These are phyloP conservation scores for Pseudomugil tenellus DNA, from an alignment of 2,797 vertebrate species.

Conservation along the genomic window DNA sequence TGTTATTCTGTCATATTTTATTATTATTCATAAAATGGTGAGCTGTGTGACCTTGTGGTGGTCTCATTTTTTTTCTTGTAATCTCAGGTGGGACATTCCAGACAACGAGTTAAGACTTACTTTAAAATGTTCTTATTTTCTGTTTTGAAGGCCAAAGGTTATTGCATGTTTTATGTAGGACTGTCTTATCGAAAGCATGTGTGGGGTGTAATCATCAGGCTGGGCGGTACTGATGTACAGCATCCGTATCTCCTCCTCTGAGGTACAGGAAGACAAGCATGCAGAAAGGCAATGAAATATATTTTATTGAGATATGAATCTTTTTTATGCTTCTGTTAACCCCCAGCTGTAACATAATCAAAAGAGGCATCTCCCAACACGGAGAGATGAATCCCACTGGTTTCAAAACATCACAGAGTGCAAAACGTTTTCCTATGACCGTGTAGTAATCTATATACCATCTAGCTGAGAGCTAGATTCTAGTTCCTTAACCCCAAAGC, in stretches of 20 bases:
- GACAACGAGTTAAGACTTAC: background rate
- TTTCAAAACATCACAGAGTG: slow-evolving; percentile 13
- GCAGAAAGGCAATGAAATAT: slow-evolving; percentile 17
- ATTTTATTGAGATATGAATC: slow-evolving; percentile 6
- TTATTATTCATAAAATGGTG: slow-evolving; percentile 35
- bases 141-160: slow-evolving; percentile 12
- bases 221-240: background rate
- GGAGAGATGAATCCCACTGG: slow-evolving; percentile 25
- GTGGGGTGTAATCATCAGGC: slow-evolving; percentile 11
- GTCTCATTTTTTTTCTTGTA: background rate
- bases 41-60: slow-evolving; percentile 16
- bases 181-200: slow-evolving; percentile 10
- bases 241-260: background rate
- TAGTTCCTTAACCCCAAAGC: slow-evolving; percentile 13
- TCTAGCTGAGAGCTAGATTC: slow-evolving; percentile 30
- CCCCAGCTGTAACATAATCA: slow-evolving; percentile 24
- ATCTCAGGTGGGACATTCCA: slow-evolving; percentile 21
- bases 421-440: slow-evolving; percentile 17
- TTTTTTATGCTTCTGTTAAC: slow-evolving; percentile 17
- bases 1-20: slow-evolving; percentile 61
- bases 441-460: slow-evolving; percentile 40
- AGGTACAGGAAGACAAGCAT: slow-evolving; percentile 17
- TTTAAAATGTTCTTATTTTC: background rate
- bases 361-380: slow-evolving; percentile 26
- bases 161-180: slow-evolving; percentile 16